A percentile compares a stretch with the other conserved stretches of the same genome.
Conservation (phyloP, 35 echinoderm and acorn worm species). For the Heliocidaris tuberculata region DNA sequence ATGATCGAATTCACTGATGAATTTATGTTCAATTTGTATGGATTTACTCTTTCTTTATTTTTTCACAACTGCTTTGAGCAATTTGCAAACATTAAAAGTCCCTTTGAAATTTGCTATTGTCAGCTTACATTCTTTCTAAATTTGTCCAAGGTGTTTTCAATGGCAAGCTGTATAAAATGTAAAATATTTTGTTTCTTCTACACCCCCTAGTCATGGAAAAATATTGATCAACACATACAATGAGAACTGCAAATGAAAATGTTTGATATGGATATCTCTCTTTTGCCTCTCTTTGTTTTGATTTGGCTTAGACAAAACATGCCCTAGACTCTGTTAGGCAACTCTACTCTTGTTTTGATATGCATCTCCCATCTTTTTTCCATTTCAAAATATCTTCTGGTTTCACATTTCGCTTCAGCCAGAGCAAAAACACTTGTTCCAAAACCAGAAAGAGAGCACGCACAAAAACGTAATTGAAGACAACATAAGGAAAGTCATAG, state of each 20-base stretch:
- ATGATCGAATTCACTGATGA: neutral
- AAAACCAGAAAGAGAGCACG: neutral
- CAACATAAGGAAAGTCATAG: neutral
- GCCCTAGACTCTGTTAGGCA: neutral
- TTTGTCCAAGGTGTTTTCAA: neutral
- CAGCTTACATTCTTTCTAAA: neutral
- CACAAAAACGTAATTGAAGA: neutral
- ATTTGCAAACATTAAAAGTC: no score
- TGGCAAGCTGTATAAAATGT: neutral
- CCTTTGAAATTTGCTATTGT: neutral
- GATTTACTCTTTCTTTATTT: neutral
- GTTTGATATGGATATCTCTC: neutral
- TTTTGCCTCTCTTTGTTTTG: neutral
- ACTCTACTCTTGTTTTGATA: neutral
- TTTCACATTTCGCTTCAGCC: neutral
- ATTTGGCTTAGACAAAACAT: conserved; percentile 5
- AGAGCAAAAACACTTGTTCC: neutral
- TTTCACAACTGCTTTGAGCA: no score
- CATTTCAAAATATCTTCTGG: neutral
- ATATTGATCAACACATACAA: neutral
- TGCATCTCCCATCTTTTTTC: neutral
- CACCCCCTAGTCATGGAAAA: neutral
- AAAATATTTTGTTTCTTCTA: neutral
- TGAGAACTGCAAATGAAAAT: neutral
- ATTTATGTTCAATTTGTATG: neutral